A percentile compares a stretch with the other conserved stretches of the same genome.
Conservation (phyloP, 2,888 invertebrate species). For the Apomyelois bistriatella region DNA sequence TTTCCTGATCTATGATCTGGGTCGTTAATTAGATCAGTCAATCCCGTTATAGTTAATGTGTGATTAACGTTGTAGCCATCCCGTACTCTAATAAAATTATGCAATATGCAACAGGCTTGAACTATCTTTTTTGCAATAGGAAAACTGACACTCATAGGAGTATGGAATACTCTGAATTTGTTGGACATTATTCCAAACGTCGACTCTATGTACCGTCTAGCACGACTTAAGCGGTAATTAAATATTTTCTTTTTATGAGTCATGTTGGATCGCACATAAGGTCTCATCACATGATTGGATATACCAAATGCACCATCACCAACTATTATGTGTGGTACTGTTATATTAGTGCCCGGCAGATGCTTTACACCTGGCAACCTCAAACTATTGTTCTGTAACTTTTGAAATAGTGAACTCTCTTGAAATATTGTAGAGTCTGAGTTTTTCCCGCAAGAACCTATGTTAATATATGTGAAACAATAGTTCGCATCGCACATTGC, state of each 20-base stretch:
- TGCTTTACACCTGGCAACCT: too few relatives aligned
- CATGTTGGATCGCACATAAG: conserved; percentile 8
- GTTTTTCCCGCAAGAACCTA: conserved; percentile 6
- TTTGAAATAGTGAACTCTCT: conserved; percentile 1
- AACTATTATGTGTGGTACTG: conserved; percentile 21
- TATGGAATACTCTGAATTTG: background rate
- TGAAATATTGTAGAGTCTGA: conserved; percentile 21
- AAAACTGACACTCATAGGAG: background rate
- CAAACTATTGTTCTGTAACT: too few relatives aligned
- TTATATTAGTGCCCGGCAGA: too few relatives aligned
- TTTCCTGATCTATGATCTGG: too few relatives aligned
- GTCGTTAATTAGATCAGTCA: too few relatives aligned
- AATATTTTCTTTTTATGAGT: background rate
- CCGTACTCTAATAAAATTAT: too few relatives aligned
- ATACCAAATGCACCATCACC: conserved; percentile 24
- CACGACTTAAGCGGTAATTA: background rate
- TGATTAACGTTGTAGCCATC: too few relatives aligned
- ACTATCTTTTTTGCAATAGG: background rate
- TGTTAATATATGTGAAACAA: conserved; percentile 6
- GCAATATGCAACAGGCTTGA: background rate
- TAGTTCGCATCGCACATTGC: conserved; percentile 8
- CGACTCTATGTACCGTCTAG: background rate
- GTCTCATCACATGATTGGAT: conserved; percentile 20
- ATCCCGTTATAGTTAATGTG: too few relatives aligned
- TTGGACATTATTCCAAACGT: background rate